These are phyloP conservation scores for Callionymus lyra DNA, from an alignment of 2,113 vertebrate species.

Conservation along the genomic window DNA sequence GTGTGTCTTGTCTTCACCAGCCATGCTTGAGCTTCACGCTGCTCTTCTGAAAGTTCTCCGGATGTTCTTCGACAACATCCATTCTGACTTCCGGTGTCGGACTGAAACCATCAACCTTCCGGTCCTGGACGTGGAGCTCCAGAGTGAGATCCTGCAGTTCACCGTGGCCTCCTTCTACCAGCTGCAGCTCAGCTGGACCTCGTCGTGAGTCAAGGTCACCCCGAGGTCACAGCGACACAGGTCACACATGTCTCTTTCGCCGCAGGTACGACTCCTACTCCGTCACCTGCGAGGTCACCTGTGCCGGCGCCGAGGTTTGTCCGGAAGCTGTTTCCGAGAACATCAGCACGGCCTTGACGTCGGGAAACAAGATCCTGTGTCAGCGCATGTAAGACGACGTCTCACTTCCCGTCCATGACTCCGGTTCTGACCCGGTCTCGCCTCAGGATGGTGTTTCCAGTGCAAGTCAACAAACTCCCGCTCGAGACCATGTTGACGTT, in stretches of 20 bases:
- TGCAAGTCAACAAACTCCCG: constrained; percentile 46
- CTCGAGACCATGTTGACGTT: constrained; percentile 63
- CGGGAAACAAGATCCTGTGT: constrained; percentile 52
- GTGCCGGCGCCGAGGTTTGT: constrained; percentile 34
- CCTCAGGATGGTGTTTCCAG: constrained; percentile 58
- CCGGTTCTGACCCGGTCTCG: too few species aligned
- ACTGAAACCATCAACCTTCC: background rate
- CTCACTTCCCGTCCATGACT: too few species aligned
- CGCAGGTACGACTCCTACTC: constrained; percentile 58
- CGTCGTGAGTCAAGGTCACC: constrained; percentile 26
- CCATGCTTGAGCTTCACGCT: constrained; percentile 39
- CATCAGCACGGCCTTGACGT: constrained; percentile 54
- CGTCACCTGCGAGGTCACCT: constrained; percentile 50
- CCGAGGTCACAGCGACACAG: too few species aligned
- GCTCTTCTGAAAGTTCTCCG: constrained; percentile 51
- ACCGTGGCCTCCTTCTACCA: constrained; percentile 48
- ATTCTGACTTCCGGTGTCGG: constrained; percentile 42
- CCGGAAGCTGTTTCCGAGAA: constrained; percentile 52
- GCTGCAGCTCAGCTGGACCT: constrained; percentile 41
- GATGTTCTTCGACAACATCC: constrained; percentile 63
- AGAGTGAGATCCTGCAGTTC: constrained; percentile 48
- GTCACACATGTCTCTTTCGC: background rate
- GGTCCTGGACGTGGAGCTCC: constrained; percentile 14
- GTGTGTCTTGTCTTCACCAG: constrained; percentile 21
- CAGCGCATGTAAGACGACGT: constrained; percentile 61